Evolutionary conservation across 2,888 invertebrate genomes (phyloP), one percentile per base, ranked within the genome.

Genomic region (Cerceris rybyensis): DNA sequence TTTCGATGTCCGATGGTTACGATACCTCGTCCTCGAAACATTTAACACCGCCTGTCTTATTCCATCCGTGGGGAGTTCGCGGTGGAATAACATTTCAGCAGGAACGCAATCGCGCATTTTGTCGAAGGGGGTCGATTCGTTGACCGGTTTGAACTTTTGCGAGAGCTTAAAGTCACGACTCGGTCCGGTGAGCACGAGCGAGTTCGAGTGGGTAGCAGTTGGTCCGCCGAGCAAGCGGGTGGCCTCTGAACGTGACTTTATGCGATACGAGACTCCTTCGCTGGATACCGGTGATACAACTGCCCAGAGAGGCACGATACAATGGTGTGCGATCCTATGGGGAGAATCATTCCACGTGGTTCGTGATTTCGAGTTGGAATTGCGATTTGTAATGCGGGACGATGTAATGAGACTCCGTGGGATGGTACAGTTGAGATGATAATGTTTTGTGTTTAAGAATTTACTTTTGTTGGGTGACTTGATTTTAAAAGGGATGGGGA

Each of bases 161-260:
- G 80, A 75, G 72, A 81, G 79, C 73, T 77, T 72, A 42, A 65
- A 88, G 81, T 87, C 83, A 85, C 82, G 81, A 81, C 73, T 83
- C 83, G 86, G 86, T 88, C 80, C 82, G 82, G 49, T 85, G 85
- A 84, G 69, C 86, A 85, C 72, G 84, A 88, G 87, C 86, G 85
- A 88, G 84, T 82, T 84, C 70, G 84, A 88, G 87, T 86, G 86
- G 88, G 84, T 83, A 86, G 84, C 80, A 77, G 71, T 82, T 64
- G 75, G 79, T 50, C 72, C 69, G 59, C 57, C 67, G 63, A 68
- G 72, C 83, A 67, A 55, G 61, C 82, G 82, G 82, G 81, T 81
- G 81, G 79, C 77, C 70, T 64, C 78, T 66, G 79, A 73, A 86
- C 84, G 86, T 87, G 87, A 89, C 84, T 87, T 87, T 90, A 88